These are phyloP conservation scores for Wasmannia auropunctata DNA, from an alignment of 1,140 invertebrate genomes.

Conservation along the genomic window DNA sequence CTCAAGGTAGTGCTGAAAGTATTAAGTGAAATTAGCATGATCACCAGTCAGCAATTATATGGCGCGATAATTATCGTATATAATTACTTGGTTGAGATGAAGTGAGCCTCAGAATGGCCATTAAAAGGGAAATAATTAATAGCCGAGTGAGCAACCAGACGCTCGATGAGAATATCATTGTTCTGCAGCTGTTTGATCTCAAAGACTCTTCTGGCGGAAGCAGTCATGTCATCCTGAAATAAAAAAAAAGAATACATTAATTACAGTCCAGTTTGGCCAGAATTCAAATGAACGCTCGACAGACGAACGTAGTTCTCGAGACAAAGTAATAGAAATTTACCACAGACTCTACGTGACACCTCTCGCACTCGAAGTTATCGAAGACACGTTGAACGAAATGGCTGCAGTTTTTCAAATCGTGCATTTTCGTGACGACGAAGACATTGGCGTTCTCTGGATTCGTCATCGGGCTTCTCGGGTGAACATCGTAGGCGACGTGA, in stretches of 20 bases:
- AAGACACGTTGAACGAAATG: conserved; percentile 67
- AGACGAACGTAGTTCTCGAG: neutral
- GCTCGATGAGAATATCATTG: conserved; percentile 75
- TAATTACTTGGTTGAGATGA: conserved; percentile 79
- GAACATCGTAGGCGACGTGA: conserved; percentile 75
- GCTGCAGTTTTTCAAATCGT: conserved; percentile 74
- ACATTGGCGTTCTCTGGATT: conserved; percentile 24
- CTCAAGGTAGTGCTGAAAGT: conserved; percentile 81
- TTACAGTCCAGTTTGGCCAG: neutral
- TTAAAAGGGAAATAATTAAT: conserved; percentile 81
- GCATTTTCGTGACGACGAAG: conserved; percentile 71
- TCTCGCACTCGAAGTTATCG: conserved; percentile 63
- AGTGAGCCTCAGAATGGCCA: conserved; percentile 79
- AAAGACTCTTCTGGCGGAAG: conserved; percentile 73
- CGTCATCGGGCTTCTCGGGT: conserved; percentile 47
- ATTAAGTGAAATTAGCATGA: conserved; percentile 30
- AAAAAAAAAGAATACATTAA: neutral
- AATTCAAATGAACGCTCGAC: neutral
- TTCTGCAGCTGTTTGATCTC: conserved; percentile 73
- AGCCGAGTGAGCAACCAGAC: conserved; percentile 73
- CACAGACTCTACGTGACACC: conserved; percentile 64
- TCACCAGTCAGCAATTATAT: neutral
- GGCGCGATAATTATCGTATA: neutral
- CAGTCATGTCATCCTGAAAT: conserved; percentile 75
- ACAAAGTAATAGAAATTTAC: conserved; percentile 56